These are phyloP conservation scores for Glomeris maerens DNA, from an alignment of 1,140 invertebrate genomes.

Conservation along the genomic window DNA sequence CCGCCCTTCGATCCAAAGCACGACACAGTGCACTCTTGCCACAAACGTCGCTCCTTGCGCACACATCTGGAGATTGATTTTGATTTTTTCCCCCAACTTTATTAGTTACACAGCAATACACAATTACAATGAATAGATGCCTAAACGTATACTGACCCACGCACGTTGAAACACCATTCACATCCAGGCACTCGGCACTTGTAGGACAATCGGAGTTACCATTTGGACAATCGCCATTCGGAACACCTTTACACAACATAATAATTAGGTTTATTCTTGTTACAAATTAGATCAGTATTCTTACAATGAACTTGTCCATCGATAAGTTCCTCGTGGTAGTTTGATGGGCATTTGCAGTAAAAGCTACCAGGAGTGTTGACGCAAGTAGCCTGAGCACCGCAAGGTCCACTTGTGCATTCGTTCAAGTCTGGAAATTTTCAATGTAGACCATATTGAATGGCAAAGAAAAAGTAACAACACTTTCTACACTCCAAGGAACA, in stretches of 20 bases:
- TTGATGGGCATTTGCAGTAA: conserved; percentile 30
- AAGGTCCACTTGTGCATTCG: conserved; percentile 38
- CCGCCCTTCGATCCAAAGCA: conserved; percentile 50
- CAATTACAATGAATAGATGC: no score
- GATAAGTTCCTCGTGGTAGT: conserved; percentile 32
- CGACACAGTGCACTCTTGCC: conserved; percentile 69
- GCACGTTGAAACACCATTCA: conserved; percentile 30
- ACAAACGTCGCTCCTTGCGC: conserved; percentile 39
- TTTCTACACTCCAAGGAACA: no score
- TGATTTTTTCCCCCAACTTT: no score
- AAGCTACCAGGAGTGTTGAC: conserved; percentile 29
- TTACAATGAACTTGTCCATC: conserved; percentile 5
- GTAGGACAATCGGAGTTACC: conserved; percentile 51
- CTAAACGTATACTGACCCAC: conserved; percentile 30
- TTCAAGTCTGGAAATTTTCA: conserved; percentile 27
- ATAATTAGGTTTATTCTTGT: not conserved
- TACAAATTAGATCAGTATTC: not conserved
- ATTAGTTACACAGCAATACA: no score
- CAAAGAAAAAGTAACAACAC: not conserved
- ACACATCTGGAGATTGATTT: no score
- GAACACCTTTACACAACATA: not conserved
- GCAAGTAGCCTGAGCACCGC: conserved; percentile 29
- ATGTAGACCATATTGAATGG: not conserved
- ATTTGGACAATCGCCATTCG: conserved; percentile 43
- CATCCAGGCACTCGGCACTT: conserved; percentile 31